Base-by-base conservation (phyloP, 2,888 invertebrate species). In the Nephrocerus scutellatus region DNA sequence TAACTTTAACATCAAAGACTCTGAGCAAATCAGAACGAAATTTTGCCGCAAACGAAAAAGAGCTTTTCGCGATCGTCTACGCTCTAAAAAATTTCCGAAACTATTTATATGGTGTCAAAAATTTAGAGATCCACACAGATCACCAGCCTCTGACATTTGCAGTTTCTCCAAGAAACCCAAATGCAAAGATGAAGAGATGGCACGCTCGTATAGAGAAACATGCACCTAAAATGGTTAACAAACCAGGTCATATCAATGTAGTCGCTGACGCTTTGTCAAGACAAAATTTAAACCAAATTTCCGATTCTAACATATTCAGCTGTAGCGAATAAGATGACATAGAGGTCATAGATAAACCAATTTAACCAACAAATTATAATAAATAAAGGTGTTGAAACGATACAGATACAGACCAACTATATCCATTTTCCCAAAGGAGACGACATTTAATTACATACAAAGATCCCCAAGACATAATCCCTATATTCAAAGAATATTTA, bases 141-240 rank as follows among this genome's bases (percentile, higher is more conserved):
- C 46, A 47, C 25, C 47, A 40, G 32, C 43, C 46, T 8, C 16
- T 50, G 4, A 41, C 44, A 10, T 47, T 45, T 22, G 35, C 45
- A 3, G 28, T 49, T 10, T 46, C 46, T 16, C 12, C 30, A 2
- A 24, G 43, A 22, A 49, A 48, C 21, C 63, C 63, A 1, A 62
- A 58, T 29, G 55, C 60, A 0, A 56, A 63, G 47, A 46, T 65
- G n/a, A 60, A 56, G 10, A 31, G 66, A 7, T 68, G 64, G 66
- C 44, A 56, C 13, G 38, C 44, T 10, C 12, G 45, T 61, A 36
- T 58, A 51, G 52, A 54, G 36, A 60, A 62, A 39, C 60, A 46
- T 29, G 46, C 53, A 6, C 53, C 53, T 7, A 46, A 52, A 39
- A 44, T 49, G 16, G 24, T 45, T 16, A 53, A 52, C 24, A 52